Base-by-base conservation (phyloP, 2,888 invertebrate species). In the Apodemia zela region DNA sequence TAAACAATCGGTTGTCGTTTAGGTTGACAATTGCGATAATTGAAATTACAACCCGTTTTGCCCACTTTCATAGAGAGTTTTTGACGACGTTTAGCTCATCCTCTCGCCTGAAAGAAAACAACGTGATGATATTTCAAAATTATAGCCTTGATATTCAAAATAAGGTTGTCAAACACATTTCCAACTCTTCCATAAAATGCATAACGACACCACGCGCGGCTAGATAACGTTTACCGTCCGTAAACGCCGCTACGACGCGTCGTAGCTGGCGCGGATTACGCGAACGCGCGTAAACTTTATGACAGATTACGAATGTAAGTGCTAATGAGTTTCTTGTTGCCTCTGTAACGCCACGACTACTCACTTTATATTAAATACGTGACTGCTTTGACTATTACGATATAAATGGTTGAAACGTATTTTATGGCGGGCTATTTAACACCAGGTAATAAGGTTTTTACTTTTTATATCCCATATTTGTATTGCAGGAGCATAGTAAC, bases 241-340 rank as follows among this genome's bases (percentile, higher is more conserved):
- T 68, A 66, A 64, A 68, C 70, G 68, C 68, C 61, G 54, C 54
- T 54, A 54, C 54, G 54, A 68, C 62, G 69, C 66, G 70, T 71
- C 73, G 74, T 42, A 71, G 66, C 63, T 66, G 62, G 61, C 63
- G 58, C 54, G 67, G 68, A 68, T 71, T 72, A 72, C 54, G 18
- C 11, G 21, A 6, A 54, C 54, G 67, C 63, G 72, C 69, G 72
- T 73, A 66, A 72, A 42, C 42, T 69, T 73, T 68, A 73, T 68
- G 63, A 66, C 71, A 69, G 69, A 73, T 73, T 73, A 73, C 73
- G 66, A 64, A 69, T 68, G 72, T 73, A 68, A 74, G 70, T 72
- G 73, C 72, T 75, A 74, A 75, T 72, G 74, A 73, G 72, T 70
- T 73, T 66, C 68, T 29, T 63, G 65, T 64, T 60, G 62, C 33